Percentiles rank a stretch among this genome's conserved stretches.
Evolutionary conservation across 2,797 vertebrate genomes (phyloP).

Genomic region (Channallabes apus): DNA sequence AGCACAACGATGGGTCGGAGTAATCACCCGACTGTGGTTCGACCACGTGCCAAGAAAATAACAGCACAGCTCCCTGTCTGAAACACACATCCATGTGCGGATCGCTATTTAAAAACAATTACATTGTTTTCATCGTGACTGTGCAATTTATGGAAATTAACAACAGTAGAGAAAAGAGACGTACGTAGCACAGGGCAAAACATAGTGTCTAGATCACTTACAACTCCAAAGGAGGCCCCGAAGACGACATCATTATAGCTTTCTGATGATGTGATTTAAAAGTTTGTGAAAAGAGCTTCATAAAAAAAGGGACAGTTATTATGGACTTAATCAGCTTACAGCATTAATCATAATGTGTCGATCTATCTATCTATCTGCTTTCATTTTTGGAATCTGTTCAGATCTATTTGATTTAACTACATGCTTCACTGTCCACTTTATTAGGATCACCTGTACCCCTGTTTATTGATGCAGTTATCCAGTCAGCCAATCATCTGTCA

Average conservation of each 20-base stretch:
- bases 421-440: neutral
- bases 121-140: slow-evolving; percentile 36
- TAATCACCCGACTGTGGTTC: neutral
- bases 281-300: neutral
- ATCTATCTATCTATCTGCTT: neutral
- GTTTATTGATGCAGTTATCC: neutral
- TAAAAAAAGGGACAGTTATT: neutral
- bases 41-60: neutral
- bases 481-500: neutral
- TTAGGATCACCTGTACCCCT: neutral
- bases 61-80: slow-evolving; percentile 4
- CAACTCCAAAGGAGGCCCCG: slow-evolving; percentile 30
- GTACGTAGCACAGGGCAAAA: slow-evolving; percentile 15
- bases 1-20: slow-evolving; percentile 13
- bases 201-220: slow-evolving; percentile 38
- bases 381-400: neutral
- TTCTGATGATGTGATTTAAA: slow-evolving; percentile 24
- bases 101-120: slow-evolving; percentile 49
- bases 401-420: neutral
- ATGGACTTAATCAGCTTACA: neutral
- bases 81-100: slow-evolving; percentile 27
- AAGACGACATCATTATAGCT: slow-evolving; percentile 28
- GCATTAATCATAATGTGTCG: no score
- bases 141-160: slow-evolving; percentile 41
- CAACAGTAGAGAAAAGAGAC: slow-evolving; percentile 13